Evolutionary conservation across 2,797 vertebrate species (phyloP).

Genomic region (Psittacula echo): DNA sequence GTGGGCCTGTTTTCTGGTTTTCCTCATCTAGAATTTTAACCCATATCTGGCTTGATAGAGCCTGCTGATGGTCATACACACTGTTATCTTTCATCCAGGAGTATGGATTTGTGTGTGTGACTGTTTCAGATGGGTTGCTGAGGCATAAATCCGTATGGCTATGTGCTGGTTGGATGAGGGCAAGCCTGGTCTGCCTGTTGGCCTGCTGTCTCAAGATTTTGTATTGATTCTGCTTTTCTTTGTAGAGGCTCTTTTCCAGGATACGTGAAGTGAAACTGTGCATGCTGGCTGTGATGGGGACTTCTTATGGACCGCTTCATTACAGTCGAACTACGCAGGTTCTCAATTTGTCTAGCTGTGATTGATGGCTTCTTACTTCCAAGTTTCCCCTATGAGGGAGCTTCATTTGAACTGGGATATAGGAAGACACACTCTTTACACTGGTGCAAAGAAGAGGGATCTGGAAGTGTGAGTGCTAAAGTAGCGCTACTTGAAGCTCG

Average conservation of each 20-base stretch:
- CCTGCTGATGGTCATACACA: fast-evolving
- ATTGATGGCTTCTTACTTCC: not conserved
- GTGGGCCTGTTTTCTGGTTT: not conserved
- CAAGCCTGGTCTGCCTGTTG: not conserved
- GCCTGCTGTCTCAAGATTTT: not conserved
- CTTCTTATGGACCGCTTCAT: not conserved
- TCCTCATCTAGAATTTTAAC: not conserved
- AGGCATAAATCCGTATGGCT: not conserved
- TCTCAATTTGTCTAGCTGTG: not conserved
- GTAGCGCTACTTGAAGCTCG: not conserved
- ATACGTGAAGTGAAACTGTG: not conserved
- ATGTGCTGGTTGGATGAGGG: not conserved
- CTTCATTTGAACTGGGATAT: not conserved
- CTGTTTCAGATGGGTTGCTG: not conserved
- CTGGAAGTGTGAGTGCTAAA: not conserved
- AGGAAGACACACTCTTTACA: not conserved
- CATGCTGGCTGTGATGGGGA: not conserved
- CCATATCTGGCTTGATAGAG: not conserved
- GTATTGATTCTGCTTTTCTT: not conserved
- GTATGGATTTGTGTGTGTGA: not conserved
- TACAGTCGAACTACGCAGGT: not conserved
- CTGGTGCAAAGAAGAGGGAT: not conserved
- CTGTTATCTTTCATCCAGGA: not conserved
- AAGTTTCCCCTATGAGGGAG: not conserved
- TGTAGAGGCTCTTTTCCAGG: not conserved